Evolutionary conservation across 23 tunicate species (phyloP).

Genomic region (Phallusia fumigata): DNA sequence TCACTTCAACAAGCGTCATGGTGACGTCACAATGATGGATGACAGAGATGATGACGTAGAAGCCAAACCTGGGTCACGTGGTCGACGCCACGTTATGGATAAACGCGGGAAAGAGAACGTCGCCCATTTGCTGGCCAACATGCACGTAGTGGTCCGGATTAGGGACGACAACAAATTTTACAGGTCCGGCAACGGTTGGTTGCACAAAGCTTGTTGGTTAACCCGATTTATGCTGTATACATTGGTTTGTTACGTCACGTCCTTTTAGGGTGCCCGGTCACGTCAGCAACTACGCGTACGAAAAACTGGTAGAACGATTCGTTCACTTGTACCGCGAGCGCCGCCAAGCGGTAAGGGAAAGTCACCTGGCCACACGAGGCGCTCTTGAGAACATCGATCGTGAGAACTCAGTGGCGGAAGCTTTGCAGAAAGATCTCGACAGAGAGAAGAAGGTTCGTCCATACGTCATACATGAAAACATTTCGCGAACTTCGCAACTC

Average conservation of each 20-base stretch:
- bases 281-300: constrained; percentile 77
- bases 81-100: constrained; percentile 56
- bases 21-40: constrained; percentile 20
- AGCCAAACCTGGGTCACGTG: constrained; percentile 23
- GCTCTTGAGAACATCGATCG: constrained; percentile 75
- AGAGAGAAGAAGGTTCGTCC: constrained; percentile 91
- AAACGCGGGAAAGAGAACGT: constrained; percentile 66
- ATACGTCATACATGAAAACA: too few species aligned
- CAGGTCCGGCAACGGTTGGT: constrained; percentile 34
- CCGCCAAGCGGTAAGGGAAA: constrained; percentile 52
- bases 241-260: neutral
- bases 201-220: too few species aligned
- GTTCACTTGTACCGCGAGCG: constrained; percentile 53
- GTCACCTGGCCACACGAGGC: constrained; percentile 48
- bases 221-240: neutral
- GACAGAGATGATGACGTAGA: constrained; percentile 33
- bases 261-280: constrained; percentile 59
- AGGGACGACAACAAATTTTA: constrained; percentile 75
- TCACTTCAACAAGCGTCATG: constrained; percentile 35
- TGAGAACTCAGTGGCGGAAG: constrained; percentile 83
- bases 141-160: constrained; percentile 68
- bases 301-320: constrained; percentile 78
- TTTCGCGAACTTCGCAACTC: too few species aligned
- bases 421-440: constrained; percentile 74
- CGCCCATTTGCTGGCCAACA: constrained; percentile 81